Evolutionary conservation across 2,113 vertebrate genomes (phyloP).

Genomic region (Phylloscopus trochilus): DNA sequence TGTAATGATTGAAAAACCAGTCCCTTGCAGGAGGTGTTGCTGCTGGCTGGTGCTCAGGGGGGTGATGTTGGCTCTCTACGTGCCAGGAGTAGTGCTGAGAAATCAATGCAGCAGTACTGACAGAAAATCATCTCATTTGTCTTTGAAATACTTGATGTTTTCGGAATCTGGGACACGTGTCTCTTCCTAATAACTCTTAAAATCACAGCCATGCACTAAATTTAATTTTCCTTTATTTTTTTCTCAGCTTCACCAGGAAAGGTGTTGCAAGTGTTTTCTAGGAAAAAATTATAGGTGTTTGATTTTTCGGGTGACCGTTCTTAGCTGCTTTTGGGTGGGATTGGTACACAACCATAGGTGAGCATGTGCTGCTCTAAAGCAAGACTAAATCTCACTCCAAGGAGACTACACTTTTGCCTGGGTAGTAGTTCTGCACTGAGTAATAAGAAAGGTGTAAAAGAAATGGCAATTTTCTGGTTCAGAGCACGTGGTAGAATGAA

Average conservation of each 20-base stretch:
- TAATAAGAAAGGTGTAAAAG: neutral
- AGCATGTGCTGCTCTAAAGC: neutral
- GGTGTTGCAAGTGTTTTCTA: neutral
- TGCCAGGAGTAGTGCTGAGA: neutral
- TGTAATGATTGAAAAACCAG: neutral
- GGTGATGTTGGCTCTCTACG: neutral
- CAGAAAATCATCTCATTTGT: neutral
- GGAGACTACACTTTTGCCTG: neutral
- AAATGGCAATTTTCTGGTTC: neutral
- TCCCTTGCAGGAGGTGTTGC: neutral
- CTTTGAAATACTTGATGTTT: neutral
- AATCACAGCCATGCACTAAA: neutral
- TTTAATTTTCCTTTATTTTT: neutral
- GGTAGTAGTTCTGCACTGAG: neutral
- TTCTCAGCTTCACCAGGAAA: neutral
- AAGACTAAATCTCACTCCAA: neutral
- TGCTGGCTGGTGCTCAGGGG: neutral
- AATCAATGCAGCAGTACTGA: neutral
- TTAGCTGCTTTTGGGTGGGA: neutral
- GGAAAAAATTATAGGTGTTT: neutral
- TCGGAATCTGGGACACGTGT: neutral
- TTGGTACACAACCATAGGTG: neutral
- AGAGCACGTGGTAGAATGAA: fast-evolving
- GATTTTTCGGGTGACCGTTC: neutral
- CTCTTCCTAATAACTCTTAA: neutral